These are phyloP conservation scores for Cryptosula pallasiana DNA, from an alignment of 2,888 invertebrate genomes.

Conservation along the genomic window DNA sequence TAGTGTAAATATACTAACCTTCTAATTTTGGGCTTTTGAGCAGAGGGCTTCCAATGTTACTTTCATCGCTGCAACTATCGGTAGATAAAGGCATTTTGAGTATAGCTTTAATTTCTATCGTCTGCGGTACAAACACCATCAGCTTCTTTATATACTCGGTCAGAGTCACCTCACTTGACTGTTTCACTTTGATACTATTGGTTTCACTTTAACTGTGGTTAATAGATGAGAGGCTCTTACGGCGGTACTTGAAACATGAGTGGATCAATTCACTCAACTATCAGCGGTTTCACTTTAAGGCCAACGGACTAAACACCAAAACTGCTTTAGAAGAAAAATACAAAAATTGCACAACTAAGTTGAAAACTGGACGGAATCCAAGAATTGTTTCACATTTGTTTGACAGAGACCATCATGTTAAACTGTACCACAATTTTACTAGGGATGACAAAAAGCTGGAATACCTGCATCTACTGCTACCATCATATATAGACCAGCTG, in stretches of 20 bases:
- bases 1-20: conserved; percentile 11
- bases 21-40: conserved; percentile 15
- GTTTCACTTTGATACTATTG: conserved; percentile 1
- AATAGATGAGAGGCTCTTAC: neutral
- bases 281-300: neutral
- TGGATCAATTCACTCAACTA: neutral
- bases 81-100: conserved; percentile 16
- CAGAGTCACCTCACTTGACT: neutral
- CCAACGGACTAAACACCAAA: no score
- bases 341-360: no score
- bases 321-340: no score
- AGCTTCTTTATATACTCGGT: neutral
- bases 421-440: no score
- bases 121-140: neutral
- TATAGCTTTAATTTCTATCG: neutral
- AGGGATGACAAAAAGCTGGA: no score
- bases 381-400: no score
- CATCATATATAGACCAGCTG: no score
- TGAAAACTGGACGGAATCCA: no score
- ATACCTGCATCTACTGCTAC: no score
- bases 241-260: neutral
- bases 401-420: no score
- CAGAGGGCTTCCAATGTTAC: neutral
- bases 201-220: conserved; percentile 16
- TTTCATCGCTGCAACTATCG: conserved; percentile 15